Base-by-base conservation (phyloP, 1,140 invertebrate species). In the Marisa cornuarietis region DNA sequence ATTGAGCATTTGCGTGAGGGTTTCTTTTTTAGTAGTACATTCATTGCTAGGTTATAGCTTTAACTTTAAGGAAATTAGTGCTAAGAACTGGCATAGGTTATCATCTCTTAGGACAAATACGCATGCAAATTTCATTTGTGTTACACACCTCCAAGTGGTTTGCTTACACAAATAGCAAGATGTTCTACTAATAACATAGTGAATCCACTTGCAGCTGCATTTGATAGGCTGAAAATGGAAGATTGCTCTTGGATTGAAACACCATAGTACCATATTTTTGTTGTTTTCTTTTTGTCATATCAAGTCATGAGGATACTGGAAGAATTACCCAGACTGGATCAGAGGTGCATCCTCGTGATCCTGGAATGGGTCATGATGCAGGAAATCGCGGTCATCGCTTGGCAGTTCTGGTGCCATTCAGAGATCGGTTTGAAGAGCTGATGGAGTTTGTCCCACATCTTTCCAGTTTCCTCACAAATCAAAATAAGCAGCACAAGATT, bases 341-440 rank as follows among this genome's bases (percentile, higher is more conserved):
- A 31, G 18, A 16, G 20, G 24, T n/a, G 16, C 49, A 31, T n/a
- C 4, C 22, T 24, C 58, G 16, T 20, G 42, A 20, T 13, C 20
- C 71, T 16, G 7, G 7, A 16, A 11, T 6, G 0, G 18, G 26
- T 58, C 11, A 58, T 8, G 9, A 63, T 63, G 49, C 42, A 58
- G 22, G 0, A 54, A 63, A n/a, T n/a, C 49, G 20, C 26, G 51
- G 76, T 20, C 88, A 90, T 83, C 88, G 88, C 83, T 90, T 98
- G 84, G 96, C 96, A 76, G 92, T 99, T 78, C 91, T 99, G 81
- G 95, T 99, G 76, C 98, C 98, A 85, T 99, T 96, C 92, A 92
- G 97, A 88, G 96, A 99, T 90, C 93, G 98, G 80, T 98, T 98
- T 91, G 96, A 99, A 86, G 98, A 99, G 90, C 92, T 99, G 7